These are phyloP conservation scores for Epizoanthus fatuus DNA, from an alignment of 92 coral and sea anemone species.

Conservation along the genomic window DNA sequence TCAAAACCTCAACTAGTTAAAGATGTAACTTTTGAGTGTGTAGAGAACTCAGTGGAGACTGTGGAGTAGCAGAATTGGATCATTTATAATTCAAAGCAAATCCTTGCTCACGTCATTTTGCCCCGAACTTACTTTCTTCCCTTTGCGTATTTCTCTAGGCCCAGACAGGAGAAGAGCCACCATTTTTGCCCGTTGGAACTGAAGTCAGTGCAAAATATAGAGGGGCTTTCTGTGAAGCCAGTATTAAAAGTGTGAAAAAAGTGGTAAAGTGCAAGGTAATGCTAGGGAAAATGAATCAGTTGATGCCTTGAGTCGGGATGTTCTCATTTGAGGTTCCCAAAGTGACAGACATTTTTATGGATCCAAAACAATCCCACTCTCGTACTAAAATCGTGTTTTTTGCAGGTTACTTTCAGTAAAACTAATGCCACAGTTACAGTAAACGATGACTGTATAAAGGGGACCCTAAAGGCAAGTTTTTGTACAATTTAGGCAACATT, in stretches of 20 bases:
- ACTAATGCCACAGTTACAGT: conserved; percentile 86
- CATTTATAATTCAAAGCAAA: conserved; percentile 95
- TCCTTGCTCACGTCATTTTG: conserved; percentile 92
- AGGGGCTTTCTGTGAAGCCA: conserved; percentile 99
- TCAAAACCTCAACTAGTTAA: conserved; percentile 22
- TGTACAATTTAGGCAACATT: conserved; percentile 15
- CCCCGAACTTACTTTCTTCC: conserved; percentile 71
- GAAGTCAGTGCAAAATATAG: conserved; percentile 99
- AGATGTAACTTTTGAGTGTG: conserved; percentile 40
- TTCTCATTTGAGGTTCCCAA: conserved; percentile 17
- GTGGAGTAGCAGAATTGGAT: conserved; percentile 47
- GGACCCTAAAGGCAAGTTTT: conserved; percentile 83
- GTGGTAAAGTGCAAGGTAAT: conserved; percentile 97
- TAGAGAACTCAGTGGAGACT: conserved; percentile 46
- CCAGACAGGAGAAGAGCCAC: conserved; percentile 97
- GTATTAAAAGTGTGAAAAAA: conserved; percentile 95
- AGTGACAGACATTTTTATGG: conserved; percentile 16
- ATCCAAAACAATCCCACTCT: conserved; percentile 1
- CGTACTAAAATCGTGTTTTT: conserved; percentile 22
- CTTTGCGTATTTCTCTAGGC: conserved; percentile 73
- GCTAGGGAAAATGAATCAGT: conserved; percentile 11
- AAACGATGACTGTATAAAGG: conserved; percentile 94
- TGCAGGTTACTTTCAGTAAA: conserved; percentile 88
- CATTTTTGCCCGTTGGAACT: conserved; percentile 96
- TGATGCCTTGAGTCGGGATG: background rate